These are phyloP conservation scores for Circaetus gallicus DNA, from an alignment of 2,113 vertebrate genomes.

Conservation along the genomic window DNA sequence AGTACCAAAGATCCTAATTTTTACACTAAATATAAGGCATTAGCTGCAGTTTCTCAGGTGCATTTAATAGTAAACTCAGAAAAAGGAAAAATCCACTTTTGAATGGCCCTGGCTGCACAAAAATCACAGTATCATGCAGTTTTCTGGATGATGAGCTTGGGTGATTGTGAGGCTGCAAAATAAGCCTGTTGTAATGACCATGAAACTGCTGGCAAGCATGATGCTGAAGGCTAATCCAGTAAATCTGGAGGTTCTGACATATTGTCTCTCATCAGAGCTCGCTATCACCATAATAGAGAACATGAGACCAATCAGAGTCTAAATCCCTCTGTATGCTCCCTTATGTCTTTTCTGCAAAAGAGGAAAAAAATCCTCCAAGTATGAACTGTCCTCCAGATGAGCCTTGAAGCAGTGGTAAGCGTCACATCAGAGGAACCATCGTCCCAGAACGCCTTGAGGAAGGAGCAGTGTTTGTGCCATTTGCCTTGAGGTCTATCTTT, in stretches of 20 bases:
- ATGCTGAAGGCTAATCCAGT: not conserved
- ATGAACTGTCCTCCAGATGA: not conserved
- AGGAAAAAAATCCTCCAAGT: not conserved
- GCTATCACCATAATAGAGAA: not conserved
- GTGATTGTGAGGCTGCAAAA: not conserved
- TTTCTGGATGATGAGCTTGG: not conserved
- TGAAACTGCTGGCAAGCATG: not conserved
- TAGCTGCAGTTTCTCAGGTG: not conserved
- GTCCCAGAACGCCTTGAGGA: not conserved
- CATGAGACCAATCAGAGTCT: not conserved
- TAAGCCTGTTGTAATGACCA: not conserved
- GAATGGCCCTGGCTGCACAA: not conserved
- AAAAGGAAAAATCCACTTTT: not conserved
- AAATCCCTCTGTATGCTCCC: not conserved
- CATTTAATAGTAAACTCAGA: not conserved
- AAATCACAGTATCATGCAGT: not conserved
- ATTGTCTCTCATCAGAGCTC: fast-evolving
- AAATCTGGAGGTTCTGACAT: not conserved
- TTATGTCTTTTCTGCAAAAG: not conserved
- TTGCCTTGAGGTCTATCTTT: not conserved
- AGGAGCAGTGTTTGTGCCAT: not conserved
- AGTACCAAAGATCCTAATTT: not conserved
- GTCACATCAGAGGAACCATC: not conserved
- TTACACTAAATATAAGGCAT: not conserved
- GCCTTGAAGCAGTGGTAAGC: not conserved